A percentile compares a stretch with the other conserved stretches of the same genome.
phyloP scores from a whole-genome alignment of 2,888 invertebrate genomes.

The Ctena decussata region DNA sequence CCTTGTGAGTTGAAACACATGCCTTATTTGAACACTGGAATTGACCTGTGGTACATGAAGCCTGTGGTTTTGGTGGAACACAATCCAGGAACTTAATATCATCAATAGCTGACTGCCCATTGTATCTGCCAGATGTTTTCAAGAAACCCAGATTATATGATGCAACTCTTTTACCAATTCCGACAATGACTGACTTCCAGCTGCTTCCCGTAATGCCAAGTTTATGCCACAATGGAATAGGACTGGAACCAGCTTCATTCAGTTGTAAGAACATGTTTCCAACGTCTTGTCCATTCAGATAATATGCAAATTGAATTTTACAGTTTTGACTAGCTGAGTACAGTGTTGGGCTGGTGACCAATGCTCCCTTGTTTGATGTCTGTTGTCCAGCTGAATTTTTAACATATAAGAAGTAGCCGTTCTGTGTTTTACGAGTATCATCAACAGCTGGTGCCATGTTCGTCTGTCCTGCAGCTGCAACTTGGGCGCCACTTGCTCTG shows the following conservation, averaged over 20 bases:
- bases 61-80: slow-evolving; percentile 63
- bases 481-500: slow-evolving; percentile 69
- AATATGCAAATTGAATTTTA: slow-evolving; percentile 79
- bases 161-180: slow-evolving; percentile 74
- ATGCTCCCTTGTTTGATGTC: slow-evolving; percentile 66
- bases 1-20: slow-evolving; percentile 72
- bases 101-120: slow-evolving; percentile 83
- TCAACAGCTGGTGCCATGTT: slow-evolving; percentile 75
- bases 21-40: slow-evolving; percentile 78
- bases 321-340: slow-evolving; percentile 76
- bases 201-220: slow-evolving; percentile 46
- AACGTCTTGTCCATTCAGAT: slow-evolving; percentile 69
- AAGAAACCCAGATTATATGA: slow-evolving; percentile 75
- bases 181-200: slow-evolving; percentile 76
- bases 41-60: slow-evolving; percentile 57
- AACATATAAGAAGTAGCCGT: slow-evolving; percentile 81
- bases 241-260: slow-evolving; percentile 55
- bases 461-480: slow-evolving; percentile 46
- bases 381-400: slow-evolving; percentile 67
- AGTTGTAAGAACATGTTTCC: slow-evolving; percentile 71
- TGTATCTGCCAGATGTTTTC: slow-evolving; percentile 61
- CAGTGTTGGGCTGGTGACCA: slow-evolving; percentile 71
- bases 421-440: slow-evolving; percentile 69
- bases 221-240: slow-evolving; percentile 60
- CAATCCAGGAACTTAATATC: slow-evolving; percentile 79